phyloP scores from a whole-genome alignment of 1,140 invertebrate genomes.

The Lordiphosa clarofinis region DNA sequence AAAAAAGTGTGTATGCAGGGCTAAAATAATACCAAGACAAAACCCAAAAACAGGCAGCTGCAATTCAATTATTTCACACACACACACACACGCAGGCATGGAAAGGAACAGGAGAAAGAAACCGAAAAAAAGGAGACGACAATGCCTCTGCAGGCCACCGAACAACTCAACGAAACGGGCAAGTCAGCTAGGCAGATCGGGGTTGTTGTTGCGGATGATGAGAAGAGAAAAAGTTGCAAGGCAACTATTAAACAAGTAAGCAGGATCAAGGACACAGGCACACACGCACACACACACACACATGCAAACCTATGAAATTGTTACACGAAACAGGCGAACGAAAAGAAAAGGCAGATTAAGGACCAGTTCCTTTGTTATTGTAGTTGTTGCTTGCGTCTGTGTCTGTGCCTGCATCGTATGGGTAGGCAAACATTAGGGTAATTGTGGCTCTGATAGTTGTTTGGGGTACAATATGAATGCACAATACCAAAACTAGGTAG shows the following conservation, averaged over 20 bases:
- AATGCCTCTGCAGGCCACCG: constrained; percentile 25
- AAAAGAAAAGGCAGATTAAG: constrained; percentile 66
- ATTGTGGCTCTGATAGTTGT: constrained; percentile 21
- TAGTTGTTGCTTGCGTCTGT: constrained; percentile 32
- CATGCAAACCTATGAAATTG: constrained; percentile 34
- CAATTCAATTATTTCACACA: constrained; percentile 64
- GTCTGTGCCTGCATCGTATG: constrained; percentile 22
- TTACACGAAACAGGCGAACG: constrained; percentile 43
- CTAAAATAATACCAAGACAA: constrained; percentile 44
- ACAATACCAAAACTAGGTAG: constrained; percentile 6
- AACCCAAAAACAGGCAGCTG: constrained; percentile 69
- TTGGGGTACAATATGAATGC: neutral
- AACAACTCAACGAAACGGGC: constrained; percentile 10
- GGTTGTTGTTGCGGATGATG: constrained; percentile 30
- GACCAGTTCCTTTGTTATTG: constrained; percentile 61
- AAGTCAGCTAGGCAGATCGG: constrained; percentile 30
- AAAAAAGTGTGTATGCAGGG: constrained; percentile 15
- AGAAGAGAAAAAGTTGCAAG: constrained; percentile 46
- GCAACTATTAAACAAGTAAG: constrained; percentile 54
- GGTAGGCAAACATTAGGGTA: constrained; percentile 45
- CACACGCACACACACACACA: constrained; percentile 8
- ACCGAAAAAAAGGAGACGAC: constrained; percentile 51
- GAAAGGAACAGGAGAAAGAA: constrained; percentile 55
- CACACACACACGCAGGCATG: constrained; percentile 26
- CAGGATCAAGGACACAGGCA: constrained; percentile 65